Conservation (phyloP, 2,797 vertebrate species). For the Apogon talboti region DNA sequence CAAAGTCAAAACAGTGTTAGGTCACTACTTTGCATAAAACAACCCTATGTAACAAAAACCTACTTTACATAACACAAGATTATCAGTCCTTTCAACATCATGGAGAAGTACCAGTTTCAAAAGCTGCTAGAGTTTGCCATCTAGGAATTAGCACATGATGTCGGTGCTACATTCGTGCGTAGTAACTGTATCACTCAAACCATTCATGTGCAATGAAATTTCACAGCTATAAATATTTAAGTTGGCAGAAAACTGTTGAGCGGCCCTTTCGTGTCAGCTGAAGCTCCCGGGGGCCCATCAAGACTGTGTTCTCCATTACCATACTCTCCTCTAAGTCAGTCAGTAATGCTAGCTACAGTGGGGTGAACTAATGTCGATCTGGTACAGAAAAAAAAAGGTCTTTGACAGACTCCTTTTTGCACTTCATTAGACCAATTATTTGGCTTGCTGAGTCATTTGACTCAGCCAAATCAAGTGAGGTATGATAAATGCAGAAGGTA, state of each 20-base stretch:
- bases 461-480: constrained; percentile 64
- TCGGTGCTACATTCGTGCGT: constrained; percentile 39
- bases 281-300: constrained; percentile 70
- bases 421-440: constrained; percentile 81
- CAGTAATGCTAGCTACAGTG: constrained; percentile 57
- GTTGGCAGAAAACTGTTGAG: constrained; percentile 65
- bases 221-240: constrained; percentile 72
- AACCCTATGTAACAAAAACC: constrained; percentile 18
- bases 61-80: constrained; percentile 38
- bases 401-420: constrained; percentile 71
- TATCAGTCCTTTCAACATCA: constrained; percentile 28
- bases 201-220: constrained; percentile 64
- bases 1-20: constrained; percentile 56
- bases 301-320: constrained; percentile 68
- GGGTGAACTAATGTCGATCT: constrained; percentile 61
- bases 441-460: constrained; percentile 77
- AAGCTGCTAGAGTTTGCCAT: constrained; percentile 40
- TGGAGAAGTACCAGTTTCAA: constrained; percentile 22
- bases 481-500: constrained; percentile 56
- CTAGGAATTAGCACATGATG: constrained; percentile 23
- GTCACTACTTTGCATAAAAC: constrained; percentile 56
- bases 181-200: constrained; percentile 63
- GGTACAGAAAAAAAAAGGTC: constrained; percentile 52
- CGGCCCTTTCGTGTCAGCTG: constrained; percentile 70
- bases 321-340: constrained; percentile 60